These are phyloP conservation scores for Tenthredo amoena DNA, from an alignment of 2,888 invertebrate genomes.

Conservation along the genomic window DNA sequence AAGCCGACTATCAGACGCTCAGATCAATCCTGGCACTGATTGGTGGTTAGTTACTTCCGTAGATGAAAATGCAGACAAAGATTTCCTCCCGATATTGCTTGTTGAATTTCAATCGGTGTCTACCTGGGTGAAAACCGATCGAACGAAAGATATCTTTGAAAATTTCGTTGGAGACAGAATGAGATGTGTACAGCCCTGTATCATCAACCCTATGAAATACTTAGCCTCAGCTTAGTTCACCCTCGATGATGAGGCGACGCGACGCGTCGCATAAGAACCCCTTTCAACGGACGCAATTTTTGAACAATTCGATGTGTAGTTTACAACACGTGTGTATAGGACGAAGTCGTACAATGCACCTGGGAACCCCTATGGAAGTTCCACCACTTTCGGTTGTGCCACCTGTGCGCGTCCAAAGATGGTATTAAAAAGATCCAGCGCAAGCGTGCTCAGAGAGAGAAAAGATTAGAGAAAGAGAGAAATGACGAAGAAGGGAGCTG, in stretches of 20 bases:
- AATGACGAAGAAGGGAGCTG: slow-evolving; percentile 52
- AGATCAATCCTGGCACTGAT: slow-evolving; percentile 14
- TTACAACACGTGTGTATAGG: slow-evolving; percentile 28
- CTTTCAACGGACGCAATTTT: slow-evolving; percentile 64
- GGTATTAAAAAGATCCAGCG: slow-evolving; percentile 70
- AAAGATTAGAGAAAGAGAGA: slow-evolving; percentile 40
- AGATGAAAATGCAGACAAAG: slow-evolving; percentile 16
- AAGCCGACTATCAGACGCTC: not conserved
- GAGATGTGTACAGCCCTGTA: not conserved
- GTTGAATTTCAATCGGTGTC: slow-evolving; percentile 25
- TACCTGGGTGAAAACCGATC: not conserved
- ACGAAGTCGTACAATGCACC: slow-evolving; percentile 38
- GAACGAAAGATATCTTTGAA: not conserved
- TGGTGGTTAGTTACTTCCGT: slow-evolving; percentile 29
- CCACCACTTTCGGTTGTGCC: slow-evolving; percentile 67
- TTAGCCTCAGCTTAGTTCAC: slow-evolving; percentile 1
- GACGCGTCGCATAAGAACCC: slow-evolving; percentile 18
- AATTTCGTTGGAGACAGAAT: not conserved
- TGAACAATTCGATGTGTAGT: slow-evolving; percentile 58
- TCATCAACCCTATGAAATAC: not conserved
- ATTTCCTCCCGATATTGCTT: slow-evolving; percentile 21
- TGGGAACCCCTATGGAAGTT: slow-evolving; percentile 50
- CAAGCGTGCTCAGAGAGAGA: slow-evolving; percentile 58
- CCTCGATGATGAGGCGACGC: slow-evolving; percentile 61
- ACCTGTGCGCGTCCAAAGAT: slow-evolving; percentile 72